These are phyloP conservation scores for Masnerella sp. DNA, from an alignment of 2,888 invertebrate genomes.

Conservation along the genomic window DNA sequence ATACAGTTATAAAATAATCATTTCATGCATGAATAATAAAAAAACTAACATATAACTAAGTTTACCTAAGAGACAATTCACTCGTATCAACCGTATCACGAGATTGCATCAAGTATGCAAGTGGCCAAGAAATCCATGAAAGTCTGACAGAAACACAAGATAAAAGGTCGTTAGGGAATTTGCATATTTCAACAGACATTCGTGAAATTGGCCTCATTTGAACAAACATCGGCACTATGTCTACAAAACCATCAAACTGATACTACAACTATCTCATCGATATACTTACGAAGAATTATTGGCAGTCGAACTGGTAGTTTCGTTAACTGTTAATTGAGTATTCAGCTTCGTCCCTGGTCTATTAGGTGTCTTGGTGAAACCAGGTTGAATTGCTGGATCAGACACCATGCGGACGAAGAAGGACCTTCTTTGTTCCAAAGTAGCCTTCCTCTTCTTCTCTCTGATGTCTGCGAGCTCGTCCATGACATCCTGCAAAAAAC, in stretches of 20 bases:
- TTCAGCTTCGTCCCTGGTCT: conserved; percentile 72
- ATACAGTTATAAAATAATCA: too few relatives aligned
- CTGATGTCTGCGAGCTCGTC: conserved; percentile 87
- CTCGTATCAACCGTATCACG: conserved; percentile 82
- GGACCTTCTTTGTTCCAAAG: conserved; percentile 93
- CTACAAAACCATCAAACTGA: too few relatives aligned
- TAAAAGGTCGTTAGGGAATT: too few relatives aligned
- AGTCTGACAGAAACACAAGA: conserved; percentile 79
- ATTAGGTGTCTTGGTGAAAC: conserved; percentile 76
- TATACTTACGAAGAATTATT: conserved; percentile 64
- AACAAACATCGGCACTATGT: too few relatives aligned
- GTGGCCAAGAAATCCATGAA: conserved; percentile 96
- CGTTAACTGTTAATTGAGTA: conserved; percentile 72
- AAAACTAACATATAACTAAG: conserved; percentile 18
- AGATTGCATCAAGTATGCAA: conserved; percentile 92
- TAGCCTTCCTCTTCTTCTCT: conserved; percentile 86
- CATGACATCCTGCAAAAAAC: conserved; percentile 78
- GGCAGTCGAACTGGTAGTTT: conserved; percentile 68
- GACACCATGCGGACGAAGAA: conserved; percentile 99
- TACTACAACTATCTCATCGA: too few relatives aligned
- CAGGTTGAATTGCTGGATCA: conserved; percentile 90
- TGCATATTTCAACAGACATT: too few relatives aligned
- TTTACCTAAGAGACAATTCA: conserved; percentile 88
- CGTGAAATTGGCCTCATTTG: too few relatives aligned
- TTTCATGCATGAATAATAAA: too few relatives aligned